phyloP scores from a whole-genome alignment of 2,797 vertebrate species.

The Champsocephalus esox region DNA sequence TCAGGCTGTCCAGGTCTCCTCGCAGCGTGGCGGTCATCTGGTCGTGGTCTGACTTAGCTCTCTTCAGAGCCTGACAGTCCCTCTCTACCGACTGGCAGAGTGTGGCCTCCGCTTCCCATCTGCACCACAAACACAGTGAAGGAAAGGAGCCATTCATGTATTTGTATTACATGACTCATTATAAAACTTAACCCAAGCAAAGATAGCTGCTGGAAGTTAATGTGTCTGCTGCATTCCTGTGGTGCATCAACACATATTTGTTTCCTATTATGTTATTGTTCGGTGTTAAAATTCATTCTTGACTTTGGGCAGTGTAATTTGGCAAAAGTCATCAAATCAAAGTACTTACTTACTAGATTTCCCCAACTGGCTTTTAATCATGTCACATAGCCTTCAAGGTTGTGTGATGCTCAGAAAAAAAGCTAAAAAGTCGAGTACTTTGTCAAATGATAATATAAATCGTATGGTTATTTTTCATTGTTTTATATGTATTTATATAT shows the following conservation, averaged over 20 bases:
- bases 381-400: neutral
- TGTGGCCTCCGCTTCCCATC: conserved; percentile 85
- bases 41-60: conserved; percentile 86
- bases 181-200: neutral
- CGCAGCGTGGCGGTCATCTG: conserved; percentile 82
- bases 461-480: neutral
- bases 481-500: neutral
- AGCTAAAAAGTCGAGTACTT: neutral
- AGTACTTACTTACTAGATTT: neutral
- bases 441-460: neutral
- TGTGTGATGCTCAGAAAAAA: neutral
- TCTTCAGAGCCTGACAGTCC: conserved; percentile 84
- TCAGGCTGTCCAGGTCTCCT: conserved; percentile 86
- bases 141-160: neutral
- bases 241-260: neutral
- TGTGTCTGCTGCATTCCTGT: neutral
- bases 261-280: neutral
- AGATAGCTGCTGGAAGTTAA: neutral
- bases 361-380: neutral
- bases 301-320: neutral
- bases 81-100: conserved; percentile 87
- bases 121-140: conserved; percentile 37
- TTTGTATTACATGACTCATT: neutral
- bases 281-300: neutral
- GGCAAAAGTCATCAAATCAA: neutral